Conservation (phyloP, 1,140 invertebrate genomes). For the Ditylenchus dipsaci region DNA sequence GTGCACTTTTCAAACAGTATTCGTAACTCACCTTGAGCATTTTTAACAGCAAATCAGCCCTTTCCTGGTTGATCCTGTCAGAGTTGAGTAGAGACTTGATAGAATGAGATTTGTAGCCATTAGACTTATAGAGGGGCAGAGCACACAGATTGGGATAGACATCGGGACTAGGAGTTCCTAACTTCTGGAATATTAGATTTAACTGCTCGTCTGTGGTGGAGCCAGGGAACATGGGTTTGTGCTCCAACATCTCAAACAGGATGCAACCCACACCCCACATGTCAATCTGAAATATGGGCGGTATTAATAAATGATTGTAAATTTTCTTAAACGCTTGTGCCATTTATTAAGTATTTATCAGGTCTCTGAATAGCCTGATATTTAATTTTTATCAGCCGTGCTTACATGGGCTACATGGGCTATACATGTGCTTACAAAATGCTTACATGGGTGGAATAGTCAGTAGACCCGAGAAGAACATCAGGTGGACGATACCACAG, state of each 20-base stretch:
- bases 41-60: slow-evolving; percentile 59
- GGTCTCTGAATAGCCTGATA: no score
- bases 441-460: slow-evolving; percentile 30
- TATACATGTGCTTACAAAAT: slow-evolving; percentile 60
- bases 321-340: neutral
- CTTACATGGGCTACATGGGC: slow-evolving; percentile 28
- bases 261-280: slow-evolving; percentile 76
- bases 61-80: slow-evolving; percentile 64
- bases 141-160: slow-evolving; percentile 58
- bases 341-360: neutral
- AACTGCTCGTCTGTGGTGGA: slow-evolving; percentile 69
- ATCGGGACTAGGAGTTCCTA: slow-evolving; percentile 67
- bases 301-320: slow-evolving; percentile 63
- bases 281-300: slow-evolving; percentile 64
- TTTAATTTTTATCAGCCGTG: neutral
- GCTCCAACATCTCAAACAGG: slow-evolving; percentile 70
- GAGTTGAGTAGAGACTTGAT: slow-evolving; percentile 29
- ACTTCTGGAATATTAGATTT: slow-evolving; percentile 65
- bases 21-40: slow-evolving; percentile 40
- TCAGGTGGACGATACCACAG: slow-evolving; percentile 72
- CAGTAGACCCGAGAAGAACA: slow-evolving; percentile 66
- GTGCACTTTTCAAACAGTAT: slow-evolving; percentile 48
- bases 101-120: slow-evolving; percentile 35
- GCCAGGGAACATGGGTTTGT: slow-evolving; percentile 68
- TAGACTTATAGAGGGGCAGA: slow-evolving; percentile 26